Base-by-base conservation (phyloP, 2,113 vertebrate genomes). In the Coptodon rendalli region DNA sequence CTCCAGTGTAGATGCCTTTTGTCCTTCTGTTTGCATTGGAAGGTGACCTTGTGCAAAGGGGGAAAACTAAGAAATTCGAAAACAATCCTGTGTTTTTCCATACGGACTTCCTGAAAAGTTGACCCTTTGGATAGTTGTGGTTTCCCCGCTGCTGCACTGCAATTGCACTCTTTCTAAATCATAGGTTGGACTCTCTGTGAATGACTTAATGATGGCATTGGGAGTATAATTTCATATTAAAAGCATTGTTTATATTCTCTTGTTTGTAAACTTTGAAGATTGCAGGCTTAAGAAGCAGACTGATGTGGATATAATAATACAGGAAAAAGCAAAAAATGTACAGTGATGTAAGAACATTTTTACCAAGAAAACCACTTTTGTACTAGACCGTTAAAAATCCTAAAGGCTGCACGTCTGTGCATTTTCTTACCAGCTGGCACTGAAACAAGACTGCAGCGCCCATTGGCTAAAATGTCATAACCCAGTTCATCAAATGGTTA, bases 61-160 rank as follows among this genome's bases (percentile, higher is more conserved):
- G 57, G 38, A 85, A 89, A 84, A 91, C 76, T 38, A 10, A 9
- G 40, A 89, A 92, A 82, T 76, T 53, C 24, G 36, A 89, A 90
- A 91, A 31, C 90, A 82, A 73, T 81, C 81, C 36, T 31, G 81
- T 50, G 29, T 86, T 93, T 93, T 93, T 92, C 93, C 89, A 94
- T 87, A 89, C 90, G 12, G 81, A 91, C 86, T 95, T 93, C 94
- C 93, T 94, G 84, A 92, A 90, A 81, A 78, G 82, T 86, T 94
- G 89, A 94, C 92, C 93, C 87, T 89, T 84, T 11, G 83, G 89
- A 89, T 93, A 14, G 88, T 89, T 94, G 92, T 6, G 93, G 94
- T 86, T 94, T 89, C 63, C 76, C 40, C 14, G 82, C 91, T 52
- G 89, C 90, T 54, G 83, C 53, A n/a, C 87, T 90, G 90, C 92